These are phyloP conservation scores for Oreochromis aureus DNA, from an alignment of 2,113 vertebrate species.

Conservation along the genomic window DNA sequence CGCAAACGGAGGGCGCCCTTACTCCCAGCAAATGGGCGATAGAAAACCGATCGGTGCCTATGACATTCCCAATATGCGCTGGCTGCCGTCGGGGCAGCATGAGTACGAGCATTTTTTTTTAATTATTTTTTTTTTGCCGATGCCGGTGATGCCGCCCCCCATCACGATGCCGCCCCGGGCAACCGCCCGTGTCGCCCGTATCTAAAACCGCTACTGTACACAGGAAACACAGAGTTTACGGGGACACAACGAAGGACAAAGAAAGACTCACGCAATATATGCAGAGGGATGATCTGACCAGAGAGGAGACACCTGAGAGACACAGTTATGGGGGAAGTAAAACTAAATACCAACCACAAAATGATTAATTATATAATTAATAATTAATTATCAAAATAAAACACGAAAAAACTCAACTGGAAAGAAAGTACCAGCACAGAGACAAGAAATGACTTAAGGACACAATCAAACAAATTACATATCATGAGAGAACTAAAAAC, in stretches of 20 bases:
- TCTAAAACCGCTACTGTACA: too few relatives aligned
- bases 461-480: not conserved
- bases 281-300: not conserved
- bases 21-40: too few relatives aligned
- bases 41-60: too few relatives aligned
- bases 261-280: not conserved
- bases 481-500: not conserved
- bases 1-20: too few relatives aligned
- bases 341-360: not conserved
- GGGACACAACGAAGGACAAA: not conserved
- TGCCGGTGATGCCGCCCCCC: too few relatives aligned
- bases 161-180: too few relatives aligned
- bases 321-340: not conserved
- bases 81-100: too few relatives aligned
- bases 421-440: not conserved
- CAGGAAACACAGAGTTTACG: not conserved
- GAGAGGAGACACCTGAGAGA: not conserved
- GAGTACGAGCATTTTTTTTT: too few relatives aligned
- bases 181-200: too few relatives aligned
- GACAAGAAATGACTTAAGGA: not conserved
- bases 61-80: too few relatives aligned
- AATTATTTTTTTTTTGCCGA: too few relatives aligned
- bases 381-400: not conserved
- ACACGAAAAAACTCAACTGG: fast-evolving
- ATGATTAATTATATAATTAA: not conserved